Conservation (phyloP, 2,888 invertebrate species). For the Campoplex nolae region DNA sequence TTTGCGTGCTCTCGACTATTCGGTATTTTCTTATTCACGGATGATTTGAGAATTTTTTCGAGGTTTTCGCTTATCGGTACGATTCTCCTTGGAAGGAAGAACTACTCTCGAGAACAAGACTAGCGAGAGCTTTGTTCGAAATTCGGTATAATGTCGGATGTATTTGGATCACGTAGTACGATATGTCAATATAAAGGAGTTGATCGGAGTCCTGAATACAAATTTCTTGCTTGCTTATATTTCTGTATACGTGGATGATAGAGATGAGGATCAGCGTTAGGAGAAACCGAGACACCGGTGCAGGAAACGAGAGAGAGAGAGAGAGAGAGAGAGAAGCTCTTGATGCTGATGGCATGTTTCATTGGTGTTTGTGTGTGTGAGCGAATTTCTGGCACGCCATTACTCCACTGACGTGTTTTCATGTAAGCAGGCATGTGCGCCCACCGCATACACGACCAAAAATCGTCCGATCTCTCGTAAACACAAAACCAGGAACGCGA, state of each 20-base stretch:
- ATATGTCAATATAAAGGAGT: conserved; percentile 85
- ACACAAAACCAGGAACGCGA: conserved; percentile 66
- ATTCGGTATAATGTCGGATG: conserved; percentile 84
- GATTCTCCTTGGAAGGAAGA: conserved; percentile 25
- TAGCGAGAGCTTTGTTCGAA: conserved; percentile 78
- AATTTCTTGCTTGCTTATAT: conserved; percentile 73
- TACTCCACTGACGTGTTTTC: conserved; percentile 16
- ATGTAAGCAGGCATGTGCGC: neutral
- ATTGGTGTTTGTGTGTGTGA: conserved; percentile 5
- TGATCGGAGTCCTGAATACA: conserved; percentile 82
- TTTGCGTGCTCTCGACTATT: conserved; percentile 65
- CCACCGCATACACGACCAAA: conserved; percentile 21
- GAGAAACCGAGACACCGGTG: conserved; percentile 45
- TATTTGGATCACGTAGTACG: conserved; percentile 85
- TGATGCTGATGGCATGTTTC: conserved; percentile 31
- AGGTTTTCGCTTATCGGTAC: conserved; percentile 11
- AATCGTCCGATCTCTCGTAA: conserved; percentile 52
- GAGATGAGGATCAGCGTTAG: conserved; percentile 27
- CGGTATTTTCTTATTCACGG: conserved; percentile 80
- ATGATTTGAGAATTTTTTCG: conserved; percentile 77
- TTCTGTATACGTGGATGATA: conserved; percentile 32
- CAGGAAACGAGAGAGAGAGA: neutral
- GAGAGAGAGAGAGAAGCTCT: conserved; percentile 20
- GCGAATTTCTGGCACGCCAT: conserved; percentile 27
- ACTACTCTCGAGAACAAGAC: neutral